Conservation (phyloP, 1,140 invertebrate species). For the Euwallacea similis region DNA sequence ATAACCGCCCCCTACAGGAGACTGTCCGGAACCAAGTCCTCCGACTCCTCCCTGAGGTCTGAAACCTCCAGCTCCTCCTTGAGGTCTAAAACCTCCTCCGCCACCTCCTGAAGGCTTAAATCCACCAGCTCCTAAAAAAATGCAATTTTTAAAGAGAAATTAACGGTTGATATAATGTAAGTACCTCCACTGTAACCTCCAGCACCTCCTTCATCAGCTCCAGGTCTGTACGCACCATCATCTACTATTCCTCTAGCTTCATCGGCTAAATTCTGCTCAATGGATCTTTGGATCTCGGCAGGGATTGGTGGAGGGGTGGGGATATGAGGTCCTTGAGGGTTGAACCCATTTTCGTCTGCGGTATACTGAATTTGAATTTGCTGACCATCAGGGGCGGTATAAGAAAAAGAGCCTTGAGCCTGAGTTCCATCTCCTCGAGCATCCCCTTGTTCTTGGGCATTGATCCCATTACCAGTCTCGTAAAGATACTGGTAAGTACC, state of each 20-base stretch:
- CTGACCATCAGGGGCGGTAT: conserved; percentile 59
- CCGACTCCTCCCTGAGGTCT: conserved; percentile 28
- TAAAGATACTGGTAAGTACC: conserved; percentile 42
- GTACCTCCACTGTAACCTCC: conserved; percentile 16
- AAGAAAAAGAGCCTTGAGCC: conserved; percentile 55
- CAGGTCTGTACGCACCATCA: conserved; percentile 44
- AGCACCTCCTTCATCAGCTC: conserved; percentile 34
- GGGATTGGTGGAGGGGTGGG: conserved; percentile 59
- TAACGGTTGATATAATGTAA: neutral
- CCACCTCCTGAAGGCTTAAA: conserved; percentile 15
- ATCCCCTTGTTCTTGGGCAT: conserved; percentile 50
- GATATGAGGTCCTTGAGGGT: conserved; percentile 55
- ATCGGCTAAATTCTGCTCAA: conserved; percentile 55
- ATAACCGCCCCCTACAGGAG: conserved; percentile 31
- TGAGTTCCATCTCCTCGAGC: conserved; percentile 50
- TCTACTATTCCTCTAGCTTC: conserved; percentile 47
- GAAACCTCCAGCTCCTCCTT: conserved; percentile 28
- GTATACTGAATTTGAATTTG: conserved; percentile 59
- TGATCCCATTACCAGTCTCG: conserved; percentile 49
- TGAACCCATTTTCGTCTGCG: conserved; percentile 62
- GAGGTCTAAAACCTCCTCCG: conserved; percentile 23
- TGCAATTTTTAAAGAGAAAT: neutral
- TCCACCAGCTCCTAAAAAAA: neutral
- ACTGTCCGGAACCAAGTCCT: conserved; percentile 31
- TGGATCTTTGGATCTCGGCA: conserved; percentile 55